Evolutionary conservation across 2,797 vertebrate species (phyloP).

Genomic region (Sebastiscus tertius): DNA sequence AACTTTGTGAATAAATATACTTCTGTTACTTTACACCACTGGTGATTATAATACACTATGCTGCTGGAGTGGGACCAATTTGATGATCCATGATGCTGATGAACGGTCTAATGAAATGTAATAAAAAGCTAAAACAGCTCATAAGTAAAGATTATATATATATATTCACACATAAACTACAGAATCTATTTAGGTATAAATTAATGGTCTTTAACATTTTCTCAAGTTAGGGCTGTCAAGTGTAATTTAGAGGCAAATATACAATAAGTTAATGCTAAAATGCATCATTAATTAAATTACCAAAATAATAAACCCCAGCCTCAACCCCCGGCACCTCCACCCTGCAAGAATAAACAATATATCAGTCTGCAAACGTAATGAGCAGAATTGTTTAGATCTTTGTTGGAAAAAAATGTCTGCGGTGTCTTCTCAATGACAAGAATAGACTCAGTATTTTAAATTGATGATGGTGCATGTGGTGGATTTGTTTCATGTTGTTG

Average conservation of each 20-base stretch:
- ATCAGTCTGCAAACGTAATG: not conserved
- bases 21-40: not conserved
- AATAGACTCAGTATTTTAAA: conserved; percentile 5
- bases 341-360: not conserved
- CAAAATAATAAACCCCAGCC: not conserved
- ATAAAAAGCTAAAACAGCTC: too few relatives aligned
- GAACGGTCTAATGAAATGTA: not conserved
- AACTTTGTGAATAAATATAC: not conserved
- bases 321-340: not conserved
- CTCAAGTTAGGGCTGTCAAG: not conserved
- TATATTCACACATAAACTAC: not conserved
- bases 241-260: not conserved
- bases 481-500: conserved; percentile 30
- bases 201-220: not conserved
- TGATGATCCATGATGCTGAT: not conserved
- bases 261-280: not conserved
- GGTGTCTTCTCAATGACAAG: not conserved
- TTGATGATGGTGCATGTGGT: conserved; percentile 2
- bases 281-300: not conserved
- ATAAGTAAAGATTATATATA: too few relatives aligned
- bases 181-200: not conserved
- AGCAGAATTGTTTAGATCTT: not conserved
- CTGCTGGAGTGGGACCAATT: not conserved
- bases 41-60: not conserved
- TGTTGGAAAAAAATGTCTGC: not conserved